phyloP scores from a whole-genome alignment of 2,888 invertebrate species.

The Drosophila histrio region DNA sequence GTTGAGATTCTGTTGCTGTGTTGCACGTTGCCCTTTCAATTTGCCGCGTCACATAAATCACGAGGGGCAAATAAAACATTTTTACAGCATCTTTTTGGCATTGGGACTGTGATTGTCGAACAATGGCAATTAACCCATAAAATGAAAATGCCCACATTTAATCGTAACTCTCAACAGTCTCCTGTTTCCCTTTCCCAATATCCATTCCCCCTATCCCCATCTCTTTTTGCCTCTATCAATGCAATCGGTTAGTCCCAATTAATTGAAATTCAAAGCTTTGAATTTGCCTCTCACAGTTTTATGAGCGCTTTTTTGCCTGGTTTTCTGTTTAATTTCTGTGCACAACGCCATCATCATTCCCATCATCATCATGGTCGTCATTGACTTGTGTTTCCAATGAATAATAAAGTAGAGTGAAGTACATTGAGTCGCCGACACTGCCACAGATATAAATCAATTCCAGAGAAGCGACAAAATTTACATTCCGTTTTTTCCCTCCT shows the following conservation, averaged over 20 bases:
- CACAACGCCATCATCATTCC: constrained; percentile 33
- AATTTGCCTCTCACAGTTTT: constrained; percentile 62
- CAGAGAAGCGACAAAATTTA: constrained; percentile 77
- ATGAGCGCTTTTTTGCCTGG: constrained; percentile 50
- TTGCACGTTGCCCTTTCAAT: constrained; percentile 39
- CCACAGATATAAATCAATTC: constrained; percentile 76
- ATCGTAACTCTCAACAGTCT: constrained; percentile 22
- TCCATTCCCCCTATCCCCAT: background rate
- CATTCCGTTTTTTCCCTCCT: constrained; percentile 64
- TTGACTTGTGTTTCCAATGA: constrained; percentile 72
- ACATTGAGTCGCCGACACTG: constrained; percentile 53
- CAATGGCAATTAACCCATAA: constrained; percentile 79
- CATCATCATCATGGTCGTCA: constrained; percentile 40
- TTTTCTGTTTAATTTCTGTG: constrained; percentile 70
- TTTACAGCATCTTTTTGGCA: constrained; percentile 55
- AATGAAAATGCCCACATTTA: constrained; percentile 71
- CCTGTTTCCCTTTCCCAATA: background rate
- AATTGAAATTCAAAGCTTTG: constrained; percentile 75
- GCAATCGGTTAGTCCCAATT: constrained; percentile 53
- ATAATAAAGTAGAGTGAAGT: constrained; percentile 75
- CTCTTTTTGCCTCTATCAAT: background rate
- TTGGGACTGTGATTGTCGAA: constrained; percentile 67
- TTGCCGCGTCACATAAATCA: constrained; percentile 61
- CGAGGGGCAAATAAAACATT: constrained; percentile 61
- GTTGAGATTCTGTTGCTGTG: constrained; percentile 8